Conservation (phyloP, 64 coral and sea anemone species). For the Actinia equina region DNA sequence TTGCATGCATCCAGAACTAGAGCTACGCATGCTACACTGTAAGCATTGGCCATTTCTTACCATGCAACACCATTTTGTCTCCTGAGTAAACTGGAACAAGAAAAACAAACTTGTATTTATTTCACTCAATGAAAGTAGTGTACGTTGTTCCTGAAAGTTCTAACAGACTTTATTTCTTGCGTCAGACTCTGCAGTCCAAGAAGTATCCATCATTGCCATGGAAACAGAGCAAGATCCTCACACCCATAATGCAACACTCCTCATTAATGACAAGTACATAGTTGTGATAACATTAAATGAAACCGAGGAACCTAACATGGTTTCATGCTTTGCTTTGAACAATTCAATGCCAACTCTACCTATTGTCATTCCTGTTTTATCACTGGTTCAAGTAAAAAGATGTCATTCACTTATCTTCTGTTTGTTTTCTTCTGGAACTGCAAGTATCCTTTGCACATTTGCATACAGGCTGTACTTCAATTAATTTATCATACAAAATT, state of each 20-base stretch:
- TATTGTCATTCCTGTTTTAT: conserved; percentile 24
- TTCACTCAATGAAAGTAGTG: too few species aligned
- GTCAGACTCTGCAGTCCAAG: conserved; percentile 30
- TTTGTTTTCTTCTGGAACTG: conserved; percentile 51
- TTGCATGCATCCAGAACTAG: too few species aligned
- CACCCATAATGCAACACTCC: conserved; percentile 28
- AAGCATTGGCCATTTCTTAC: too few species aligned
- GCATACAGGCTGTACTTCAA: background rate
- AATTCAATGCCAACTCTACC: conserved; percentile 28
- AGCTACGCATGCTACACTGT: too few species aligned
- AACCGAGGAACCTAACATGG: conserved; percentile 19
- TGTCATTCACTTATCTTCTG: conserved; percentile 46
- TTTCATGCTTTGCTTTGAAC: conserved; percentile 57
- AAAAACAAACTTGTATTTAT: too few species aligned
- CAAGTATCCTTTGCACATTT: conserved; percentile 56
- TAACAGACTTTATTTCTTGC: background rate
- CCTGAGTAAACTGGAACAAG: background rate
- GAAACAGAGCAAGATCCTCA: conserved; percentile 7
- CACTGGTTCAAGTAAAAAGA: conserved; percentile 36
- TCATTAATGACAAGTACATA: conserved; percentile 53
- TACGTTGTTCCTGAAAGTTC: too few species aligned
- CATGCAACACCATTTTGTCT: too few species aligned
- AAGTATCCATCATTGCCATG: conserved; percentile 42
- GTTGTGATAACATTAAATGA: conserved; percentile 22
- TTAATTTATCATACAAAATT: background rate